Percentiles rank a stretch among this genome's conserved stretches.
Conservation (phyloP, 2,797 vertebrate genomes). For the Fratercula arctica region DNA sequence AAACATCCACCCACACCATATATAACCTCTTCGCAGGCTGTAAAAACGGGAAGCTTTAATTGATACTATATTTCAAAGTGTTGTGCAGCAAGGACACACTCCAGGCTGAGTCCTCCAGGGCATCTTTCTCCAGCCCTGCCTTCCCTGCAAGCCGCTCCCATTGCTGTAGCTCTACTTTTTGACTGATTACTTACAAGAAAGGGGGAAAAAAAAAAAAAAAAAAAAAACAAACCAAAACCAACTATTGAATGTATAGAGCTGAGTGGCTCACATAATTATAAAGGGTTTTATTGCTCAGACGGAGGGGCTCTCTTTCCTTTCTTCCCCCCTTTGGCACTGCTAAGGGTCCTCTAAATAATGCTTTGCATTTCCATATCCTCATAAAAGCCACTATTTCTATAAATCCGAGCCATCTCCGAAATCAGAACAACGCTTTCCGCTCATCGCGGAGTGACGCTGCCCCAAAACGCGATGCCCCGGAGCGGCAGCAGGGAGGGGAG, state of each 20-base stretch:
- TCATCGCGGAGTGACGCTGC: neutral
- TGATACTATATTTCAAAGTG: constrained; percentile 69
- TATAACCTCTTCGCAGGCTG: constrained; percentile 41
- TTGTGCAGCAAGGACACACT: constrained; percentile 49
- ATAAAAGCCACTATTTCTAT: neutral
- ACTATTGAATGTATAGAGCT: neutral
- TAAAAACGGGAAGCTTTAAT: constrained; percentile 67
- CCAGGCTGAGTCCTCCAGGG: constrained; percentile 15
- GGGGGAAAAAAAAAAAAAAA: neutral
- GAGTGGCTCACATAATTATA: constrained; percentile 5
- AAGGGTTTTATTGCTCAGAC: neutral
- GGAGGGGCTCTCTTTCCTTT: neutral
- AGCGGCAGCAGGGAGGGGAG: neutral
- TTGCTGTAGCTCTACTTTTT: neutral
- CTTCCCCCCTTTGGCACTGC: neutral
- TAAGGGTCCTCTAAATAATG: constrained; percentile 41
- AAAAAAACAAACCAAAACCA: neutral
- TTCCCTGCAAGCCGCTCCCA: neutral
- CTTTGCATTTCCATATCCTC: constrained; percentile 11
- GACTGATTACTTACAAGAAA: constrained; percentile 26
- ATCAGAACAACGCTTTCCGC: neutral
- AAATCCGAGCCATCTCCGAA: constrained; percentile 22
- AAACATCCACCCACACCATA: constrained; percentile 33
- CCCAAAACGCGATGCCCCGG: neutral
- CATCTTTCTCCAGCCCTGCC: constrained; percentile 8